Percentiles rank a stretch among this genome's conserved stretches.
Conservation (phyloP, 2,797 vertebrate genomes). For the Sus cebifrons region DNA sequence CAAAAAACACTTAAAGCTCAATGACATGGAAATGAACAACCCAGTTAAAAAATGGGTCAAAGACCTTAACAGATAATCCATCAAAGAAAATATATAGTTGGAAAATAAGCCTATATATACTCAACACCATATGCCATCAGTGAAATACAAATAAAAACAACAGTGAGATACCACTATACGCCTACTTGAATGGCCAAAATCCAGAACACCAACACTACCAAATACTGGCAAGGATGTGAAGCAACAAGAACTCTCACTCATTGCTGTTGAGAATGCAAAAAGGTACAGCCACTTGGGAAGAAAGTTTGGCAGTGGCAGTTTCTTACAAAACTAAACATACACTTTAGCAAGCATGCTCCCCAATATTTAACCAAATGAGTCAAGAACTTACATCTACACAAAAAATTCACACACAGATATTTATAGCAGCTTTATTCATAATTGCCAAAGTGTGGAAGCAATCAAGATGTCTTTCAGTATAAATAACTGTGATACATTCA, state of each 20-base stretch:
- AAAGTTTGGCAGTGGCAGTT: neutral
- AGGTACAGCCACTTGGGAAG: neutral
- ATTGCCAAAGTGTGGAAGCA: constrained; percentile 8
- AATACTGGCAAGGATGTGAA: neutral
- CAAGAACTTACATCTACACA: neutral
- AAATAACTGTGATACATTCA: neutral
- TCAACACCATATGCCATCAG: neutral
- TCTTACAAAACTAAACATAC: constrained; percentile 24
- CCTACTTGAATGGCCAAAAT: neutral
- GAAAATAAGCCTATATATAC: neutral
- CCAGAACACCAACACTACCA: neutral
- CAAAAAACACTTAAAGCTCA: neutral
- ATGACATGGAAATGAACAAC: constrained; percentile 5
- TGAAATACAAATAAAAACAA: neutral
- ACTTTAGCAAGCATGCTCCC: neutral
- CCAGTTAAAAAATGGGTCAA: neutral
- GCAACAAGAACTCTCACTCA: neutral
- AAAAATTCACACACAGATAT: neutral
- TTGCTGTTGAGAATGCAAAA: neutral
- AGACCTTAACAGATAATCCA: constrained; percentile 1
- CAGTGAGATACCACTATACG: neutral
- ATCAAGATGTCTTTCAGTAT: neutral
- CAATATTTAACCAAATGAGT: neutral
- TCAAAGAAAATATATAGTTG: constrained; percentile 14
- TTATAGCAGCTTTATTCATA: constrained; percentile 16